A percentile compares a stretch with the other conserved stretches of the same genome.
Evolutionary conservation across 1,140 invertebrate genomes (phyloP).

Genomic region (Eurosta solidaginis): DNA sequence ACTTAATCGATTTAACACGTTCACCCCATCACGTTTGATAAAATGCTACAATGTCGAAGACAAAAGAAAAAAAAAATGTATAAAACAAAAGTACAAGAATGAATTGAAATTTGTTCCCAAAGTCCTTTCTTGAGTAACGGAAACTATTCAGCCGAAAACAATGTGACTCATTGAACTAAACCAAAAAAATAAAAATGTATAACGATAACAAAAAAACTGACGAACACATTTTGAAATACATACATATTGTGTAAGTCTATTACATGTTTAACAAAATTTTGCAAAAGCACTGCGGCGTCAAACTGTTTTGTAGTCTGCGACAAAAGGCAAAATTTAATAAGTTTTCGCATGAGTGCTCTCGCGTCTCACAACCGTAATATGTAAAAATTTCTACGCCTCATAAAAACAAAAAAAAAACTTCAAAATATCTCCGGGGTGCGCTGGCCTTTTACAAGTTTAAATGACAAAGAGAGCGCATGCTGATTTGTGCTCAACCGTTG

Average conservation of each 20-base stretch:
- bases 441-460: neutral
- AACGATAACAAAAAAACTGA: neutral
- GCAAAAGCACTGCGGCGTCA: neutral
- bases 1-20: neutral
- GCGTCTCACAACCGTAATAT: slow-evolving; percentile 5
- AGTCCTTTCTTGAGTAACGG: slow-evolving; percentile 18
- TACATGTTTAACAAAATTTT: slow-evolving; percentile 1
- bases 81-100: neutral
- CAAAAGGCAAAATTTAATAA: slow-evolving; percentile 17
- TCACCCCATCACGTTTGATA: neutral
- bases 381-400: slow-evolving; percentile 20
- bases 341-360: slow-evolving; percentile 5
- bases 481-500: neutral
- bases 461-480: neutral
- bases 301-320: neutral
- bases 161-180: slow-evolving; percentile 24
- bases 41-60: neutral
- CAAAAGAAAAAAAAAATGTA: neutral
- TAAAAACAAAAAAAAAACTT: neutral
- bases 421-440: neutral
- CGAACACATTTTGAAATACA: neutral
- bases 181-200: neutral
- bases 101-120: neutral
- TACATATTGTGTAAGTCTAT: too few relatives aligned
- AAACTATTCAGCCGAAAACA: neutral